Evolutionary conservation across 2,888 invertebrate species (phyloP), one percentile per base, ranked within the genome.

Genomic region (Metacarcinus magister): DNA sequence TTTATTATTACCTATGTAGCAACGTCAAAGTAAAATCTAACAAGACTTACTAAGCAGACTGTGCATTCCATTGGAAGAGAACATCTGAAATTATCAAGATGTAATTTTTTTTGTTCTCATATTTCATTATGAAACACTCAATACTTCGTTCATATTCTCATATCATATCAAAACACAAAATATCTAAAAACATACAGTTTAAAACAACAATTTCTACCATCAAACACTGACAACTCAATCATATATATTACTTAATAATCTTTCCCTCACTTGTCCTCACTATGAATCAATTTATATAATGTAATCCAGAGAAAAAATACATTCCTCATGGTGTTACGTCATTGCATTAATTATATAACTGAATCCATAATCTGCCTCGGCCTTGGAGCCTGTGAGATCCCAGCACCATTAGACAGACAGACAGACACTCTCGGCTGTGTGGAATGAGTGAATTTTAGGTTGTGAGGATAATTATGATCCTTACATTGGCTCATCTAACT

Each of bases 181-280:
- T 87, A 87, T 39, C 13, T 16, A 87, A 19, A 16, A 39, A 2
- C 4, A 19, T 0, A 32, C 32, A 87, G 16, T 8, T 16, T 0
- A 2, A 0, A 13, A 19, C 13, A 3, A 87, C 39, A 87, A 39
- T 39, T 16, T 19, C 19, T 87, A 32, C 16, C 16, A 87, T 39
- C 32, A 87, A 87, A 39, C 39, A 87, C 39, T 87, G 87, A 87
- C 4, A 32, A 87, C 16, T 28, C 7, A 8, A 23, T 16, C 7
- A 39, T 2, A 16, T 39, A 10, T 39, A 19, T 39, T 87, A 39
- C 39, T 13, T 39, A 39, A 39, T 39, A 39, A 39, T 39, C 32
- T 87, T 87, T 87, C 87, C 39, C 39, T 87, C 87, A 87, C 87
- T 87, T 87, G 87, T 87, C 87, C 16, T 87, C 39, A 32, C 39